phyloP scores from a whole-genome alignment of 1,140 invertebrate species.

The Drosophila bocqueti region DNA sequence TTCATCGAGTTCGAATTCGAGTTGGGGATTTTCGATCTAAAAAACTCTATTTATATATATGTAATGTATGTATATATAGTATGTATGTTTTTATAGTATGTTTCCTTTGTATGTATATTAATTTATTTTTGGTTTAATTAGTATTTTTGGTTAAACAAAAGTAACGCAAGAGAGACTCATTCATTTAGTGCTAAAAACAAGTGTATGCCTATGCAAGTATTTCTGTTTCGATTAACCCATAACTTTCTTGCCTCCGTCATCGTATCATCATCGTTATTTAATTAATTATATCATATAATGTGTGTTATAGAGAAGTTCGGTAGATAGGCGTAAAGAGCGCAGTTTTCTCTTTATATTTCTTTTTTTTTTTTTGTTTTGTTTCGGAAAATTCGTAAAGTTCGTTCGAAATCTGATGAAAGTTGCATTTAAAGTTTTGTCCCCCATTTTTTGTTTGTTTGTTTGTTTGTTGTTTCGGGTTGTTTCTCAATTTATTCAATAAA shows the following conservation, averaged over 20 bases:
- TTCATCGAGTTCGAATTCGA: slow-evolving; percentile 7
- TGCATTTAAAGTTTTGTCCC: slow-evolving; percentile 41
- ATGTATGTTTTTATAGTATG: slow-evolving; percentile 55
- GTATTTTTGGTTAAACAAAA: slow-evolving; percentile 55
- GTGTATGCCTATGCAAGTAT: slow-evolving; percentile 53
- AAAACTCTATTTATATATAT: slow-evolving; percentile 60
- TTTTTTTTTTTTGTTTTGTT: neutral
- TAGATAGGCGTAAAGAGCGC: slow-evolving; percentile 65
- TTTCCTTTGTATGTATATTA: slow-evolving; percentile 47
- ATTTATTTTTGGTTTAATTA: slow-evolving; percentile 47
- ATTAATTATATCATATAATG: slow-evolving; percentile 52
- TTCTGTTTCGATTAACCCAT: slow-evolving; percentile 22
- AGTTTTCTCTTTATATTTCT: slow-evolving; percentile 33
- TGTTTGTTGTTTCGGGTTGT: slow-evolving; percentile 33
- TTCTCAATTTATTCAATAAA: slow-evolving; percentile 71
- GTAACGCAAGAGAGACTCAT: slow-evolving; percentile 48
- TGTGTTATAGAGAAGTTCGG: slow-evolving; percentile 56
- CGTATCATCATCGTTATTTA: slow-evolving; percentile 18
- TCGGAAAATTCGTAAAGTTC: slow-evolving; percentile 72
- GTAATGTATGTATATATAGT: slow-evolving; percentile 48
- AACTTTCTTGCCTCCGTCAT: slow-evolving; percentile 30
- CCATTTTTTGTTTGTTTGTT: slow-evolving; percentile 9
- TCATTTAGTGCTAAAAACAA: slow-evolving; percentile 70
- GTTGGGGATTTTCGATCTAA: slow-evolving; percentile 43
- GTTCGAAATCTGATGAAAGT: slow-evolving; percentile 56